phyloP scores from a whole-genome alignment of 1,140 invertebrate genomes.

The Nymphalis io region DNA sequence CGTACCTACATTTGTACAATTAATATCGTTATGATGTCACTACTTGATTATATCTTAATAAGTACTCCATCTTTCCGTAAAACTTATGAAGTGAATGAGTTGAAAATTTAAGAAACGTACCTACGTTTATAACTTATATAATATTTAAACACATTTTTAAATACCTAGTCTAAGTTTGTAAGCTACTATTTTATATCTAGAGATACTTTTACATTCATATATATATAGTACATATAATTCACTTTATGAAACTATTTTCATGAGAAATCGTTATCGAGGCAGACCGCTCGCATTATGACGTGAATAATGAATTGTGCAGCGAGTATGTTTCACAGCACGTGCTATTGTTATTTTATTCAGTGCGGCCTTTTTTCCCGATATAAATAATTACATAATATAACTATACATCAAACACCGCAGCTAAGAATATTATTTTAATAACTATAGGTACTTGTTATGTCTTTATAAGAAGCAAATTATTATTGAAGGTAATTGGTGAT shows the following conservation, averaged over 20 bases:
- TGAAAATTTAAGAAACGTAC: background rate
- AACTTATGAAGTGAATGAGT: background rate
- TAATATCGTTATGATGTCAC: background rate
- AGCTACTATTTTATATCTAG: no score
- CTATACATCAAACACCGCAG: no score
- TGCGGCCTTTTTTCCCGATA: constrained; percentile 8
- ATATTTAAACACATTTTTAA: no score
- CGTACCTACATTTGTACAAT: background rate
- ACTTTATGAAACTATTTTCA: background rate
- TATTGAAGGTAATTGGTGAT: no score
- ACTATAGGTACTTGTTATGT: no score
- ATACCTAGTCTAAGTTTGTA: no score
- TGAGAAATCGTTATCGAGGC: constrained; percentile 9
- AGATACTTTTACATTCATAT: no score
- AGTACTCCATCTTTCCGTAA: background rate
- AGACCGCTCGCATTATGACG: constrained; percentile 10
- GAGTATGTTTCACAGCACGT: background rate
- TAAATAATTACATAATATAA: background rate
- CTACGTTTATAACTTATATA: no score
- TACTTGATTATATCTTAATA: background rate
- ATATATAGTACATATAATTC: background rate
- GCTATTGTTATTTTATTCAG: constrained; percentile 23
- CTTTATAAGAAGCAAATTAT: no score
- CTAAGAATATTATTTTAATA: no score
- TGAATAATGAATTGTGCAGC: constrained; percentile 24